A percentile compares a stretch with the other conserved stretches of the same genome.
Conservation (phyloP, 2,888 invertebrate species). For the Cryptophagus acutangulus region DNA sequence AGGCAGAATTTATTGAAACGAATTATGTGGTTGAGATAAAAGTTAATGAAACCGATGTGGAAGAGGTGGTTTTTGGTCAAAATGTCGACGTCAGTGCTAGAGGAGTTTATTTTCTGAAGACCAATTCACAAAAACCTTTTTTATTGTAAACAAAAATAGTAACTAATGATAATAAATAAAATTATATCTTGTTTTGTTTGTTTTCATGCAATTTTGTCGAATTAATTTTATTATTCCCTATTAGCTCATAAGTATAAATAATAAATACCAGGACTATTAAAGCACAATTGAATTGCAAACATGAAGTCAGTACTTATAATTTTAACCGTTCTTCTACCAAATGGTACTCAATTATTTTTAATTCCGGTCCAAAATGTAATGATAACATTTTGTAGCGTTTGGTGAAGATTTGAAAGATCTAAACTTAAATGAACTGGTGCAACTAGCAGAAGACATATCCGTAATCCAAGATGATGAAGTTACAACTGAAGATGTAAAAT, state of each 20-base stretch:
- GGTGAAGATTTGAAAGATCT: conserved; percentile 16
- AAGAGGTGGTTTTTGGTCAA: conserved; percentile 31
- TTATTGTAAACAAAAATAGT: conserved; percentile 13
- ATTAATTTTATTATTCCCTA: no score
- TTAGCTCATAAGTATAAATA: no score
- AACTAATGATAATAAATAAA: no score
- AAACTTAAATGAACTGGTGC: conserved; percentile 11
- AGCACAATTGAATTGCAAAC: no score
- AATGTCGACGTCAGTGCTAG: conserved; percentile 22
- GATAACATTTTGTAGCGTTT: conserved; percentile 4
- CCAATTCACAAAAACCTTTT: conserved; percentile 22
- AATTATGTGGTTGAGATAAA: conserved; percentile 37
- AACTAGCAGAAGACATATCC: conserved; percentile 16
- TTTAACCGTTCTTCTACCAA: no score
- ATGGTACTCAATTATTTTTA: no score
- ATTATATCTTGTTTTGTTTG: no score
- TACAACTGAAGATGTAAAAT: conserved; percentile 10
- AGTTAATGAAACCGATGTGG: conserved; percentile 15
- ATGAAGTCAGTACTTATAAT: no score
- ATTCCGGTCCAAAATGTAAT: neutral
- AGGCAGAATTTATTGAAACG: conserved; percentile 43
- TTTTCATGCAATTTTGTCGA: no score
- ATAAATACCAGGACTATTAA: no score
- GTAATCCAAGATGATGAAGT: conserved; percentile 13
- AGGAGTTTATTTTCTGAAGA: conserved; percentile 34